Conservation (phyloP, 92 coral and sea anemone species). For the Phenganax marumi region DNA sequence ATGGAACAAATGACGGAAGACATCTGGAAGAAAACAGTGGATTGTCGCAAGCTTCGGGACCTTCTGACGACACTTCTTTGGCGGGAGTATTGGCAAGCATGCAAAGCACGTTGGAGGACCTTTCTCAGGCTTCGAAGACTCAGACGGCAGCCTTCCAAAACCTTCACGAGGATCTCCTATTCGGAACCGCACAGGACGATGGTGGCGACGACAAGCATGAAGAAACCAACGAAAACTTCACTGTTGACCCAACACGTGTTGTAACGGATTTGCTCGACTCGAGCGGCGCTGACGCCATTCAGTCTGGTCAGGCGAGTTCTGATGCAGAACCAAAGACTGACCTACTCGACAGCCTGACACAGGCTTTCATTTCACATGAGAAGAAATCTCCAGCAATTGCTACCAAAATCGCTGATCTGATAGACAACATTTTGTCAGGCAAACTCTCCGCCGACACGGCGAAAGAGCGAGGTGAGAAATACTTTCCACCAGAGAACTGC, state of each 20-base stretch:
- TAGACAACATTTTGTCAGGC: conserved; percentile 48
- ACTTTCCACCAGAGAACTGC: conserved; percentile 55
- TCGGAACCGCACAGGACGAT: neutral
- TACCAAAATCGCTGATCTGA: conserved; percentile 48
- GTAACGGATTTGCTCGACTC: conserved; percentile 57
- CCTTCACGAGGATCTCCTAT: conserved; percentile 42
- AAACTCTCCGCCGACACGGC: conserved; percentile 45
- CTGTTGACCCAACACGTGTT: conserved; percentile 49
- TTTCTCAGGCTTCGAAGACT: conserved; percentile 32
- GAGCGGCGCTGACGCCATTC: conserved; percentile 18
- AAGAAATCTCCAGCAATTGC: conserved; percentile 54
- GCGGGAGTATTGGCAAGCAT: conserved; percentile 34
- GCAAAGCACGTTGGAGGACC: conserved; percentile 32
- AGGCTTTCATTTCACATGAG: conserved; percentile 44
- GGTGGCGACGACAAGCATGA: conserved; percentile 4
- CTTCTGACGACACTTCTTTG: neutral
- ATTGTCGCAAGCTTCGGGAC: neutral
- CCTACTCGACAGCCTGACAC: conserved; percentile 61
- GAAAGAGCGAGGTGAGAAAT: conserved; percentile 57
- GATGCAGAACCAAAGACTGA: conserved; percentile 37
- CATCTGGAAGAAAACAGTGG: neutral
- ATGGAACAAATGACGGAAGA: neutral
- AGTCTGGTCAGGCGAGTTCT: neutral
- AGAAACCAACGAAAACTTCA: neutral
- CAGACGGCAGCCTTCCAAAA: conserved; percentile 41